A percentile compares a stretch with the other conserved stretches of the same genome.
These are phyloP conservation scores for Mus minutoides DNA, from an alignment of 2,797 vertebrate genomes.

Conservation along the genomic window DNA sequence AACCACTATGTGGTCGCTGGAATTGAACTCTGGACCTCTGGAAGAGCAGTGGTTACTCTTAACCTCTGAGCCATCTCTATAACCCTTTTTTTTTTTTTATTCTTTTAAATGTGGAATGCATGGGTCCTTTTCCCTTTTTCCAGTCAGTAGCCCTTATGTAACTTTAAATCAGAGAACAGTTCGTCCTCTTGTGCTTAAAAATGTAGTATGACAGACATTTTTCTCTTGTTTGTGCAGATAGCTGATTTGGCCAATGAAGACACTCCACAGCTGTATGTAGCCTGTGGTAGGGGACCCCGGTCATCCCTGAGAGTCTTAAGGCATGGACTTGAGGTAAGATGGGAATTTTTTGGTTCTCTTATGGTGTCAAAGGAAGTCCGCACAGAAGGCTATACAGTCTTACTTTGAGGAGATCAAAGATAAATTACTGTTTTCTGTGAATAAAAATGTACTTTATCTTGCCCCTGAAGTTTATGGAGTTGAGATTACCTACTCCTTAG, in stretches of 20 bases:
- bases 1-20: neutral
- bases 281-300: conserved; percentile 96
- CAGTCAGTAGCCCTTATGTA: neutral
- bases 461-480: neutral
- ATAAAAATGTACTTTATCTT: neutral
- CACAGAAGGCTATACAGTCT: neutral
- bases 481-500: neutral
- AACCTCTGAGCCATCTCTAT: neutral
- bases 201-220: neutral
- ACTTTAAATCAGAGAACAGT: conserved; percentile 9
- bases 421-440: neutral
- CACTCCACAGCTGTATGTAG: conserved; percentile 96
- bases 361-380: neutral
- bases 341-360: neutral
- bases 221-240: conserved; percentile 88
- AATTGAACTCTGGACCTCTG: neutral
- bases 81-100: neutral
- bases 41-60: neutral
- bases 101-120: neutral
- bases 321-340: conserved; percentile 96
- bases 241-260: conserved; percentile 99
- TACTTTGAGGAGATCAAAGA: neutral
- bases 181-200: neutral
- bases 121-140: neutral
- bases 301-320: conserved; percentile 96